phyloP scores from a whole-genome alignment of 1,140 invertebrate genomes.

The honey bee (Apis mellifera) region Amel_HAv3.1 CM009941.2:15970501-15971000 shows the following conservation, averaged over 20 bases:
- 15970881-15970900: slow-evolving; percentile 51
- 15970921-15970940: not conserved
- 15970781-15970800: not conserved
- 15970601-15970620: no score
- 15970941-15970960: not conserved
- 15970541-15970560: slow-evolving; percentile 7
- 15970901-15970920: not conserved
- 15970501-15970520: slow-evolving; percentile 46
- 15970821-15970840: not conserved
- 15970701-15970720: not conserved
- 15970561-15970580: slow-evolving; percentile 37
- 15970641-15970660: no score
- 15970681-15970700: not conserved
- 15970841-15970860: slow-evolving; percentile 61
- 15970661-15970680: not conserved
- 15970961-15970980: slow-evolving; percentile 41
- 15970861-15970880: slow-evolving; percentile 51
- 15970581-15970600: not conserved
- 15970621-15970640: no score
- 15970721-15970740: not conserved
- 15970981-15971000: not conserved
- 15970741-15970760: no score
- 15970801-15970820: not conserved
- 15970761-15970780: not conserved
- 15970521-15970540: slow-evolving; percentile 34